Evolutionary conservation across 2,113 vertebrate genomes (phyloP).

Genomic region (Echinops telfairi): DNA sequence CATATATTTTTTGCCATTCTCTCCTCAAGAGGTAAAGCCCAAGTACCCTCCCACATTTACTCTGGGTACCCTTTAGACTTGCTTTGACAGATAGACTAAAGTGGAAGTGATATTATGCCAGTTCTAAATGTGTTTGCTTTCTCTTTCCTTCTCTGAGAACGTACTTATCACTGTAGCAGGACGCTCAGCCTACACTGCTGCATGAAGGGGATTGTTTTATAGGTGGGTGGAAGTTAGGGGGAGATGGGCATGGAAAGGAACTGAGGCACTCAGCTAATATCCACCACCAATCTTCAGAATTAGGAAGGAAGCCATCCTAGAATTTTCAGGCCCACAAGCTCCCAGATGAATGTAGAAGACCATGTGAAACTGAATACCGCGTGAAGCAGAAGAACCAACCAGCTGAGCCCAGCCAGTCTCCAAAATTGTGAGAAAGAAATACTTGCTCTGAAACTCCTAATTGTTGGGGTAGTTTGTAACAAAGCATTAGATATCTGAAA

Average conservation of each 20-base stretch:
- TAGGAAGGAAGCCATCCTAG: not conserved
- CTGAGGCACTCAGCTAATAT: not conserved
- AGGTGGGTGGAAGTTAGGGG: not conserved
- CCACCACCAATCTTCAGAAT: not conserved
- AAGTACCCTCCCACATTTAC: not conserved
- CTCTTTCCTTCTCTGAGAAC: not conserved
- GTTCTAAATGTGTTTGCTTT: not conserved
- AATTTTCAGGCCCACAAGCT: not conserved
- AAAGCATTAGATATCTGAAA: not conserved
- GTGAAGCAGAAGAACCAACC: not conserved
- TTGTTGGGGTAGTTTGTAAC: not conserved
- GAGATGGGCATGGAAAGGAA: not conserved
- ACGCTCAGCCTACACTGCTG: not conserved
- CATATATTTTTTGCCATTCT: not conserved
- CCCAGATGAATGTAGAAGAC: not conserved
- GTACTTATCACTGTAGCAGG: not conserved
- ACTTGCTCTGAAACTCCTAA: not conserved
- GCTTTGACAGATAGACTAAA: not conserved
- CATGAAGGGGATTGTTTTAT: not conserved
- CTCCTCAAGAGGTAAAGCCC: not conserved
- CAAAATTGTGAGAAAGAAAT: not conserved
- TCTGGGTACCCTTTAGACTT: not conserved
- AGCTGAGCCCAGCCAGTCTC: conserved; percentile 10
- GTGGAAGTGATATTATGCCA: fast-evolving
- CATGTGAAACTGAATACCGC: not conserved